A percentile compares a stretch with the other conserved stretches of the same genome.
phyloP scores from a whole-genome alignment of 2,113 vertebrate species.

The Anser brachyrhynchus region DNA sequence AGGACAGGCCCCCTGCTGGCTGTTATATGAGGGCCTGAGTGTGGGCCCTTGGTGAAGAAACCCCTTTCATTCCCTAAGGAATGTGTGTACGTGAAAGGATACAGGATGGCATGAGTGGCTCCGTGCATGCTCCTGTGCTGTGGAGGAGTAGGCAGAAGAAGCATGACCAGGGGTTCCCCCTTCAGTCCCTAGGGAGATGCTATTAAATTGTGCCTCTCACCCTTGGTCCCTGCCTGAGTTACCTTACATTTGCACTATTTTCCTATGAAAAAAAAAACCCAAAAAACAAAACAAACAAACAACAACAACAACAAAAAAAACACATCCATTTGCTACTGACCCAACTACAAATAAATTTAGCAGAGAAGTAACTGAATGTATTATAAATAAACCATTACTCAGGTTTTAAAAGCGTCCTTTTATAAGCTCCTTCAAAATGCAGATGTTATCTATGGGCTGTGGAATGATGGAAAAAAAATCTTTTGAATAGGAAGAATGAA shows the following conservation, averaged over 20 bases:
- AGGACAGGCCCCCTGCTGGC: not conserved
- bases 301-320: not conserved
- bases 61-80: not conserved
- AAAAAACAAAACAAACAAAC: too few species aligned
- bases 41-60: not conserved
- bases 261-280: not conserved
- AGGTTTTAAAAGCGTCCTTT: not conserved
- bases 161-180: not conserved
- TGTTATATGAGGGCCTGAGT: not conserved
- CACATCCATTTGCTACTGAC: not conserved
- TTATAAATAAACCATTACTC: not conserved
- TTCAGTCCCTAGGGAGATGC: not conserved
- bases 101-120: not conserved
- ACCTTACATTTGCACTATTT: not conserved
- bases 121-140: not conserved
- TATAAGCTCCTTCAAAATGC: not conserved
- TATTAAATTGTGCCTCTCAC: not conserved
- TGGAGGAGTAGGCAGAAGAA: not conserved
- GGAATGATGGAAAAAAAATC: not conserved
- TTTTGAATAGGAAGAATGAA: not conserved
- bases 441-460: not conserved
- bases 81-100: not conserved
- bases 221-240: too few species aligned
- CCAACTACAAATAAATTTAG: not conserved
- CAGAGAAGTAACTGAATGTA: not conserved